Evolutionary conservation across 2,113 vertebrate species (phyloP), one percentile per base, ranked within the genome.

Genomic region (Abramis brama): DNA sequence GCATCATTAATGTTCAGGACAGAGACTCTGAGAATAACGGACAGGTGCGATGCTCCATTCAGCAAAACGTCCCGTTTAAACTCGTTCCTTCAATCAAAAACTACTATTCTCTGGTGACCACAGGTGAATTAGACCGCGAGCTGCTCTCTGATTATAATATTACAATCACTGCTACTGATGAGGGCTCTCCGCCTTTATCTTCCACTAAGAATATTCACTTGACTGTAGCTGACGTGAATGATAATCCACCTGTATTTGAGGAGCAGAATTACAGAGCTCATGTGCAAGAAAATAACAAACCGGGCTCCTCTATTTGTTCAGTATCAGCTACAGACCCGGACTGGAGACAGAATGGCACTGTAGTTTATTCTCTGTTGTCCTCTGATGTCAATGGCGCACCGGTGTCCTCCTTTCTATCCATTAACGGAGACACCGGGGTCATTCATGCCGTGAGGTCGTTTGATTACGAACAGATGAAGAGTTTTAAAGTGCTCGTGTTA

Each of bases 1-100:
- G 94, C 71, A 93, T 96, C 88, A 94, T 95, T 81, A 94, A 95
- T 71, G 92, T 94, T 0, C 92, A 92, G 71, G 94, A 96, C 73
- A 77, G 57, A 90, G 95, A 96, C 86, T 94, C 94, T 1, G 88
- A 88, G 21, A 68, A 39, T 68, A 94, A 95, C 82, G 90, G 91
- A 17, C 82, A 91, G 17, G 88, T 95, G 68, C 85, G 45, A 2
- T 94, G 94, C 76, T 92, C 89, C 17, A 90, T 94, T 64, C 68
- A 88, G 12, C 84, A 43, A 86, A 89, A 85, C 25, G 75, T 92
- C 47, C 92, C 93, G 3, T 95, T 95, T 83, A 89, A 93, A 81
- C 81, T 95, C 47, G 83, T 93, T 59, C 93, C 90, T 57, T 93
- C 93, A 1, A 75, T 90, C 88, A 89, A 91, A 64, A 91, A 91